Percentiles rank a stretch among this genome's conserved stretches.
Conservation (phyloP, 2,888 invertebrate species). For the Caenorhabditis sulstoni region DNA sequence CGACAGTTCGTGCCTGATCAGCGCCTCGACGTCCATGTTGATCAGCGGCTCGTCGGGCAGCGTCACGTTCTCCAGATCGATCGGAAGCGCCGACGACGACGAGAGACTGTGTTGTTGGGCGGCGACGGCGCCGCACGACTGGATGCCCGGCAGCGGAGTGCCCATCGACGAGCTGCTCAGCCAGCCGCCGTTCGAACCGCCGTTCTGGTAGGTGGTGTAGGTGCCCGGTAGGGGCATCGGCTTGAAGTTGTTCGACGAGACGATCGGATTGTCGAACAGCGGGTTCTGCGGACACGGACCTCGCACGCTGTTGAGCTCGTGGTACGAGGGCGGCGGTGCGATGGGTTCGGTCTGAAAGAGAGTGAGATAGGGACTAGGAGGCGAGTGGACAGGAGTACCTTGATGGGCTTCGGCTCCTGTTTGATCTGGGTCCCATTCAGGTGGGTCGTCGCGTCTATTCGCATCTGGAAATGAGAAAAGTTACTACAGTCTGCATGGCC, state of each 20-base stretch:
- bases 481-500: no score
- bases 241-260: slow-evolving; percentile 53
- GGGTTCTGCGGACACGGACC: slow-evolving; percentile 74
- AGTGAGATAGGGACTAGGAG: no score
- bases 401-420: slow-evolving; percentile 61
- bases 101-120: slow-evolving; percentile 50
- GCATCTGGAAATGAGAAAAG: slow-evolving; percentile 54
- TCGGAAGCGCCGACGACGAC: slow-evolving; percentile 68
- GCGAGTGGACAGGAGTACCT: slow-evolving; percentile 16
- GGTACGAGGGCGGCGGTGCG: slow-evolving; percentile 72
- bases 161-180: slow-evolving; percentile 5
- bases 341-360: slow-evolving; percentile 60
- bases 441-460: slow-evolving; percentile 58
- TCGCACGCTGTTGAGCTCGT: slow-evolving; percentile 75
- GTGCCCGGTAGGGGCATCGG: slow-evolving; percentile 55
- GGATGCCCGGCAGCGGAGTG: slow-evolving; percentile 38
- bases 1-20: slow-evolving; percentile 74
- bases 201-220: slow-evolving; percentile 28
- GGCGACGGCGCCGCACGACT: slow-evolving; percentile 68
- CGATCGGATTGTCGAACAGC: slow-evolving; percentile 70
- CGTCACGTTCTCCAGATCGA: slow-evolving; percentile 77
- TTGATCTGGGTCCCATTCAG: slow-evolving; percentile 53
- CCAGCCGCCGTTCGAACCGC: slow-evolving; percentile 21
- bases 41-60: slow-evolving; percentile 74
- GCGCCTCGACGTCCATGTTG: slow-evolving; percentile 76